Conservation (phyloP, 2,888 invertebrate genomes). For the Drosophila mulleri region DNA sequence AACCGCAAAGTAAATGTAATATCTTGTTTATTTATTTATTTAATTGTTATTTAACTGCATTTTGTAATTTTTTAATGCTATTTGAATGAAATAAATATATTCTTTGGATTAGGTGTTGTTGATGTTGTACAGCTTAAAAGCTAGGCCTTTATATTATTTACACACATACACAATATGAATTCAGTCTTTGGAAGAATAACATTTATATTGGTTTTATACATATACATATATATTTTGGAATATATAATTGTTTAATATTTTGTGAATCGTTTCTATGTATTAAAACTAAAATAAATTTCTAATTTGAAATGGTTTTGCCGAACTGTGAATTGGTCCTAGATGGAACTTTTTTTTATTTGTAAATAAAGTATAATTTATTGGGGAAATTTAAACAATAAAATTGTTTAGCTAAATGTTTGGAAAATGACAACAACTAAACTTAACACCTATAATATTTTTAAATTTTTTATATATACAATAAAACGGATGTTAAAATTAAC, state of each 20-base stretch:
- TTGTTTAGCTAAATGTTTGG: not conserved
- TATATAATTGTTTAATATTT: constrained; percentile 12
- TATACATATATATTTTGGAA: constrained; percentile 28
- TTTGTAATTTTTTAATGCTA: constrained; percentile 7
- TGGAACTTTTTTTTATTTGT: constrained; percentile 5
- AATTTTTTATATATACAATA: constrained; percentile 38
- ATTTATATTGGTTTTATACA: constrained; percentile 64
- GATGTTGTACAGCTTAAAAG: constrained; percentile 40
- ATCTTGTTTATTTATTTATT: not conserved
- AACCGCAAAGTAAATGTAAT: not conserved
- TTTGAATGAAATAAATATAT: constrained; percentile 3
- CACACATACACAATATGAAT: constrained; percentile 80
- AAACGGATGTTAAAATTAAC: constrained; percentile 41
- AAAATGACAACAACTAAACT: constrained; percentile 15
- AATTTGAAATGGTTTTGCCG: constrained; percentile 7
- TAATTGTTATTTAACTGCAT: not conserved
- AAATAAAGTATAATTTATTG: not conserved
- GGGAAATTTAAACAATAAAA: constrained; percentile 1
- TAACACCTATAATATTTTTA: not conserved
- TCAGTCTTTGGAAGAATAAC: constrained; percentile 85
- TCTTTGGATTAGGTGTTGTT: constrained; percentile 21
- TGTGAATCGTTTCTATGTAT: constrained; percentile 9
- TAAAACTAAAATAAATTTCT: constrained; percentile 6
- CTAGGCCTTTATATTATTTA: constrained; percentile 67
- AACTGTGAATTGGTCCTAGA: constrained; percentile 55